A percentile compares a stretch with the other conserved stretches of the same genome.
phyloP scores from a whole-genome alignment of 2,113 vertebrate species.

The Notarius quadriscutis region DNA sequence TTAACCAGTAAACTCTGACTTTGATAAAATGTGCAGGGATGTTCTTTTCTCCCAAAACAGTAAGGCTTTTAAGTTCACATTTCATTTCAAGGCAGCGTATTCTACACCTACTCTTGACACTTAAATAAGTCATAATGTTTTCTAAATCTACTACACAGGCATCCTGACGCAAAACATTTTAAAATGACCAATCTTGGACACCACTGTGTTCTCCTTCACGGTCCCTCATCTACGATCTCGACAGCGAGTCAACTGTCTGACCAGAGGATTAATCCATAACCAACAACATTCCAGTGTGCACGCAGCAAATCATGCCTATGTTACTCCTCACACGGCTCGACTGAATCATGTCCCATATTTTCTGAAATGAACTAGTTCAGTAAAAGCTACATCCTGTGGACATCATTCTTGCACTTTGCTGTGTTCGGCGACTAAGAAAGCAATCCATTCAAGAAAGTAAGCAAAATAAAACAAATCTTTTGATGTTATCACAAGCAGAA shows the following conservation, averaged over 20 bases:
- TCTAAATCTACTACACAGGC: not conserved
- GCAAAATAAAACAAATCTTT: not conserved
- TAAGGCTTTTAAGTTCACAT: not conserved
- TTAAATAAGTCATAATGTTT: not conserved
- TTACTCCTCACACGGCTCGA: slow-evolving; percentile 29
- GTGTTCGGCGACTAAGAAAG: not conserved
- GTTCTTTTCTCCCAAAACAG: not conserved
- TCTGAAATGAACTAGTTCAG: too few species aligned
- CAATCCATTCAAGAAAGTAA: too few species aligned
- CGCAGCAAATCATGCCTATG: slow-evolving; percentile 58
- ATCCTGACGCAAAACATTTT: not conserved
- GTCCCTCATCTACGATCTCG: slow-evolving; percentile 63
- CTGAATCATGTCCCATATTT: not conserved
- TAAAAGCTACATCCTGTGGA: too few species aligned
- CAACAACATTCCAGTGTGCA: slow-evolving; percentile 71
- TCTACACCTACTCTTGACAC: not conserved
- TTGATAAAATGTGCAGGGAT: not conserved
- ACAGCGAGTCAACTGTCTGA: slow-evolving; percentile 61
- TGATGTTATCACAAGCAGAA: not conserved
- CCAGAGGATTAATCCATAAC: slow-evolving; percentile 69
- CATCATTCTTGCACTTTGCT: not conserved
- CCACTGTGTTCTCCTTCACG: slow-evolving; percentile 62
- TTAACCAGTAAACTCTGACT: not conserved
- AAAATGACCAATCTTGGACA: slow-evolving; percentile 21
- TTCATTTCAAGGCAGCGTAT: not conserved